A percentile compares a stretch with the other conserved stretches of the same genome.
phyloP scores from a whole-genome alignment of 2,888 invertebrate genomes.

The Mesorhabditis spiculigera region DNA sequence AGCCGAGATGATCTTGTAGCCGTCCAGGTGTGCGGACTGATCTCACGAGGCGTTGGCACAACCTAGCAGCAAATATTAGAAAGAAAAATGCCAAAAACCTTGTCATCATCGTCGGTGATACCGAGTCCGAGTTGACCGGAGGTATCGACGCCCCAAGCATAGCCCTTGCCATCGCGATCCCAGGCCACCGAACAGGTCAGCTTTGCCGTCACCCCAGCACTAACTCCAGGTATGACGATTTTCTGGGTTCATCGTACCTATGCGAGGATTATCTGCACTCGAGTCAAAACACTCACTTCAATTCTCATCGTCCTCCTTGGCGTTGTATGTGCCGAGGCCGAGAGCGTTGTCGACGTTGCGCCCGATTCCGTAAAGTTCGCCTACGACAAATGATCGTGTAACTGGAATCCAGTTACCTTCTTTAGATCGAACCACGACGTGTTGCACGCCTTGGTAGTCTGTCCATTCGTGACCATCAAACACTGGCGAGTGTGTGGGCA shows the following conservation, averaged over 20 bases:
- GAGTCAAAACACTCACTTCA: constrained; percentile 29
- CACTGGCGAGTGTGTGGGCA: constrained; percentile 48
- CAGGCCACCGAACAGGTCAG: constrained; percentile 76
- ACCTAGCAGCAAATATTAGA: constrained; percentile 22
- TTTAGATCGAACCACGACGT: constrained; percentile 61
- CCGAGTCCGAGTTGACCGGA: constrained; percentile 55
- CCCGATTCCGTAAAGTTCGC: constrained; percentile 49
- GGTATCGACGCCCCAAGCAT: constrained; percentile 52
- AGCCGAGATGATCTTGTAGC: constrained; percentile 43
- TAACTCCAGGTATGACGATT: constrained; percentile 32
- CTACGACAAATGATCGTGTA: constrained; percentile 15
- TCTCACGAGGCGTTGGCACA: constrained; percentile 42
- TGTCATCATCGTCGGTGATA: constrained; percentile 47
- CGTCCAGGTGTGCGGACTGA: constrained; percentile 52
- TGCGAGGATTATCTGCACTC: not conserved
- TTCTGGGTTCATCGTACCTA: constrained; percentile 40
- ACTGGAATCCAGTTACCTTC: constrained; percentile 22
- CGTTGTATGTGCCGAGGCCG: constrained; percentile 54
- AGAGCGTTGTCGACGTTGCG: constrained; percentile 55
- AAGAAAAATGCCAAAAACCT: constrained; percentile 14
- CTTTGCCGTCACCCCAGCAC: constrained; percentile 47
- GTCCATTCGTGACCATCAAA: constrained; percentile 66
- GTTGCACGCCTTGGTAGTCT: constrained; percentile 76
- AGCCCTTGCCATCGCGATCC: constrained; percentile 65
- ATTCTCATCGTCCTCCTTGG: constrained; percentile 48